Evolutionary conservation across 2,797 vertebrate species (phyloP), one percentile per base, ranked within the genome.

Genomic region (Trachurus trachurus): DNA sequence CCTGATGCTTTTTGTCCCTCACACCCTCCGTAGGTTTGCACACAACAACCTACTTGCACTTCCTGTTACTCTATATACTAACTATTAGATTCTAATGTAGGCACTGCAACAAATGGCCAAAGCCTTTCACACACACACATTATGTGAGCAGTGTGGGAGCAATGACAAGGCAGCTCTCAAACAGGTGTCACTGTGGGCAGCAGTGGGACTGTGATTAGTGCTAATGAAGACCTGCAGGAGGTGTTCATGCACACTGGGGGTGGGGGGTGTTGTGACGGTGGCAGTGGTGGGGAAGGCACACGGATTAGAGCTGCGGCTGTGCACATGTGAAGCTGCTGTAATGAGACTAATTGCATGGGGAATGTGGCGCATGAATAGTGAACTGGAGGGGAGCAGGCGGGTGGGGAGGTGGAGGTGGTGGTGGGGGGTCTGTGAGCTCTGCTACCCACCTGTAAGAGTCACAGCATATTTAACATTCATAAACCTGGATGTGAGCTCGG

Each of bases 161-260:
- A 11, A 56, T 52, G 57, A 76, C 42, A 21, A 53, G 59, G 8
- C 13, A 2, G 52, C 39, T 2, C 45, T 75, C 52, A 52, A 52
- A 64, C 61, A 71, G 52, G 80, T 65, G 76, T 78, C 45, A 45
- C 83, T 71, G 82, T 74, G 83, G 76, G 71, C 45, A 62, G 66
- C 81, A 80, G 68, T 50, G 34, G 58, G 85, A 74, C 52, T 47
- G 65, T 86, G 86, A 92, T 92, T 89, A 92, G 86, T 59, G 73
- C 87, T 87, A 92, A 91, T 91, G 84, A 92, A 85, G 83, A 88
- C 66, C 74, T 79, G 65, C 77, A 58, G 74, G 67, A 71, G 76
- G 88, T 65, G 70, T 70, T 58, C 11, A 6, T 77, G 78, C 57
- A 42, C 31, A 34, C 5, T 34, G 31, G 31, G 31, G 31, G 31